Evolutionary conservation across 2,797 vertebrate genomes (phyloP), one percentile per base, ranked within the genome.

Genomic region (Clarias laeviceps): DNA sequence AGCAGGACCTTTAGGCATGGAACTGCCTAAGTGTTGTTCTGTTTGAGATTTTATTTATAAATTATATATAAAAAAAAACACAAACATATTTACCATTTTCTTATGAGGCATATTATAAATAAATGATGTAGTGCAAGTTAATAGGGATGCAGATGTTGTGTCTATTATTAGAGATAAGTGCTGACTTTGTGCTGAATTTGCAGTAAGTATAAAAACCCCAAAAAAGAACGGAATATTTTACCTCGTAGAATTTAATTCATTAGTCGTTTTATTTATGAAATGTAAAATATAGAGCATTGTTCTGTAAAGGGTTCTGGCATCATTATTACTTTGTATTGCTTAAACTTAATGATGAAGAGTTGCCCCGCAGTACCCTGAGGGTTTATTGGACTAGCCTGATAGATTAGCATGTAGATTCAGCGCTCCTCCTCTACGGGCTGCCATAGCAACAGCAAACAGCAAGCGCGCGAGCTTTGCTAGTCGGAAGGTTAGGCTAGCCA

Each of bases 381-480:
- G 18, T 37, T 69, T 37, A 37, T 40, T 70, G 37, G 18, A 68
- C 66, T 34, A 34, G 32, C 29, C 18, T 34, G 18, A 50, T 17
- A n/a, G 68, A 37, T 69, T 34, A 37, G 5, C 66, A 22, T 87
- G 40, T 85, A 34, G 64, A 80, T 11, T 86, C 90, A 87, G 37
- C 11, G 6, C 61, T 6, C 24, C 24, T 34, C 27, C 20, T 11
- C 32, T 20, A 61, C 27, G 0, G 7, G 92, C 95, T 91, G 88
- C 88, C 89, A 88, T 91, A 89, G 89, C 88, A 91, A 95, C 92
- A 7, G 45, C 27, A 90, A 92, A 94, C 93, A 86, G 80, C 40
- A 87, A 4, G 20, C 8, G 6, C 6, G 3, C 9, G 22, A 50
- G 5, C 61, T 50, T 24, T 56, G 59, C 18, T 9, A 65, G 18